These are phyloP conservation scores for Branchinecta lindahli DNA, from an alignment of 1,140 invertebrate species.

Conservation along the genomic window DNA sequence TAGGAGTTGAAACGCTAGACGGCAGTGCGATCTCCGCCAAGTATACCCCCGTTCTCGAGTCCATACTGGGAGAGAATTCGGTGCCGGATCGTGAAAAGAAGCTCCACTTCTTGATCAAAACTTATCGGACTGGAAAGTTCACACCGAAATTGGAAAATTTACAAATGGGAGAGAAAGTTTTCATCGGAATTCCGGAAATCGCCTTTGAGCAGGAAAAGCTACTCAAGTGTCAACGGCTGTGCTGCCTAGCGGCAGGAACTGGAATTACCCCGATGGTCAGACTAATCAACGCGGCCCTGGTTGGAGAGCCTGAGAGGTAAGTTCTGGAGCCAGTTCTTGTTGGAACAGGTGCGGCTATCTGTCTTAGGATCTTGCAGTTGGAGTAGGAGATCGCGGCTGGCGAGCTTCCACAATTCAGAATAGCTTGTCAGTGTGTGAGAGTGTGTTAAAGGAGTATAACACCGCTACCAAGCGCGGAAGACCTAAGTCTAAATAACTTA, in stretches of 20 bases:
- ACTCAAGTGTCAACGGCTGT: background rate
- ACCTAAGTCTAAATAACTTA: too few relatives aligned
- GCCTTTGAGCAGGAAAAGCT: background rate
- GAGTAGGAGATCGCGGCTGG: too few relatives aligned
- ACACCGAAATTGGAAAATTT: background rate
- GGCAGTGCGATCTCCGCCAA: background rate
- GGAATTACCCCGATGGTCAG: background rate
- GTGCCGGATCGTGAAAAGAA: background rate
- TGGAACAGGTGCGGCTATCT: too few relatives aligned
- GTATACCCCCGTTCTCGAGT: background rate
- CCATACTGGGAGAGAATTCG: background rate
- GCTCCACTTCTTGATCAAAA: background rate
- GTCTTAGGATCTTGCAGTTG: too few relatives aligned
- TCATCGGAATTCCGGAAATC: background rate
- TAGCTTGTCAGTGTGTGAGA: too few relatives aligned
- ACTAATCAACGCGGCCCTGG: background rate
- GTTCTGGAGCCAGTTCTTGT: too few relatives aligned
- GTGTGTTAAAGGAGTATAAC: too few relatives aligned
- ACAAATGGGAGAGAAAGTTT: background rate
- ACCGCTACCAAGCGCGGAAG: too few relatives aligned
- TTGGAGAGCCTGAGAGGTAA: background rate
- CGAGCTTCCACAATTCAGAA: too few relatives aligned
- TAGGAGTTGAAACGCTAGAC: background rate
- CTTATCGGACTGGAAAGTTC: background rate
- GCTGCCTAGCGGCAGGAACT: background rate